Percentiles rank a stretch among this genome's conserved stretches.
phyloP scores from a whole-genome alignment of 1,140 invertebrate species.

The Atta cephalotes region DNA sequence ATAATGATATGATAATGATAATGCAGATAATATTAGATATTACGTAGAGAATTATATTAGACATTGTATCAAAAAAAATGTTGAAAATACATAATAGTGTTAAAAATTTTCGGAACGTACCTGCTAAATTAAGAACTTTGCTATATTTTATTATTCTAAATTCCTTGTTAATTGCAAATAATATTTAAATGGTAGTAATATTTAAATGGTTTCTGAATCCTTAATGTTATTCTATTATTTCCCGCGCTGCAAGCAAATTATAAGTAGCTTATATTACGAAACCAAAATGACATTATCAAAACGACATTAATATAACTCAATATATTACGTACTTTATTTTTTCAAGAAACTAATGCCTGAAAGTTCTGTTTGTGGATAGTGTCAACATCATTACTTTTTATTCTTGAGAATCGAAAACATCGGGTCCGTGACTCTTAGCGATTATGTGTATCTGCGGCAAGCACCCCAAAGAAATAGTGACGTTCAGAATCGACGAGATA shows the following conservation, averaged over 20 bases:
- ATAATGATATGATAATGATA: constrained; percentile 11
- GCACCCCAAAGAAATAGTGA: neutral
- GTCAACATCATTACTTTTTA: neutral
- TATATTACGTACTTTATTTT: neutral
- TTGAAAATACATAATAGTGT: neutral
- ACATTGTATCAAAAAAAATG: too few species aligned
- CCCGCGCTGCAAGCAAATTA: neutral
- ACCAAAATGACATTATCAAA: constrained; percentile 8
- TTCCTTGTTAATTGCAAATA: neutral
- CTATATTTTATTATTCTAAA: neutral
- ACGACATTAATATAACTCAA: neutral
- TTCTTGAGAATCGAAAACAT: constrained; percentile 13
- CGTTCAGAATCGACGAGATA: neutral
- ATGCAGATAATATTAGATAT: constrained; percentile 2
- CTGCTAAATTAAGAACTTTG: constrained; percentile 1
- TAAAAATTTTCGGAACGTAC: neutral
- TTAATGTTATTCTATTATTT: neutral
- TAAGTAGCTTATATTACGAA: constrained; percentile 16
- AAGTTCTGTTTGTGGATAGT: neutral
- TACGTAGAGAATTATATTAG: neutral
- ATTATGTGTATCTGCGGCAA: neutral
- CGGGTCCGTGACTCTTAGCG: neutral
- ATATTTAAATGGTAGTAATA: neutral
- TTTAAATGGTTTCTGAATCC: neutral
- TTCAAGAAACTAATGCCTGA: neutral